Evolutionary conservation across 1,140 invertebrate species (phyloP).

Genomic region (Micrasema minimum): DNA sequence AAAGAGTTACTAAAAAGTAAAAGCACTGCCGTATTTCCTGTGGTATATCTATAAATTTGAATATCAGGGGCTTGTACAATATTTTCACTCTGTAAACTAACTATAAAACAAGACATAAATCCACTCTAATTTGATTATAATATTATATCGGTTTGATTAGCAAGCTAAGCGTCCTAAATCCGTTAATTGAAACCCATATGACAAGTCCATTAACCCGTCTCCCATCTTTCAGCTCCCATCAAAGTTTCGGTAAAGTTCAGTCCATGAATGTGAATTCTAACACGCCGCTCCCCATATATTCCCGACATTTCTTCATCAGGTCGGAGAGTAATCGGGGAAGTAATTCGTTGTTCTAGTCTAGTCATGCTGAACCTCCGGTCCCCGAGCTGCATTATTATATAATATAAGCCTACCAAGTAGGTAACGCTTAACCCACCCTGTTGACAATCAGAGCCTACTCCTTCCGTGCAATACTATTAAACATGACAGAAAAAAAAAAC

Average conservation of each 20-base stretch:
- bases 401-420: no score
- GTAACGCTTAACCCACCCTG: no score
- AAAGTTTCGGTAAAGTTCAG: slow-evolving; percentile 6
- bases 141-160: not conserved
- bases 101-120: not conserved
- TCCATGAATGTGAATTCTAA: slow-evolving; percentile 23
- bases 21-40: no score
- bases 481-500: no score
- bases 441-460: no score
- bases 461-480: no score
- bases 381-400: no score
- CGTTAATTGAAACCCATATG: slow-evolving; percentile 1
- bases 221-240: not conserved
- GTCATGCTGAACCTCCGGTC: no score
- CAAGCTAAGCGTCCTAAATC: not conserved
- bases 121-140: not conserved
- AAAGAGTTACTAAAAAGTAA: no score
- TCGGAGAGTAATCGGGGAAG: slow-evolving; percentile 7
- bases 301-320: slow-evolving; percentile 20
- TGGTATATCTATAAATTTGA: no score
- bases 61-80: not conserved
- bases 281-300: no score
- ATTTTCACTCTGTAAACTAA: not conserved
- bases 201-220: not conserved
- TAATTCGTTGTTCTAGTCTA: no score